Evolutionary conservation across 2,888 invertebrate genomes (phyloP).

Genomic region (Meghimatium bilineatum): DNA sequence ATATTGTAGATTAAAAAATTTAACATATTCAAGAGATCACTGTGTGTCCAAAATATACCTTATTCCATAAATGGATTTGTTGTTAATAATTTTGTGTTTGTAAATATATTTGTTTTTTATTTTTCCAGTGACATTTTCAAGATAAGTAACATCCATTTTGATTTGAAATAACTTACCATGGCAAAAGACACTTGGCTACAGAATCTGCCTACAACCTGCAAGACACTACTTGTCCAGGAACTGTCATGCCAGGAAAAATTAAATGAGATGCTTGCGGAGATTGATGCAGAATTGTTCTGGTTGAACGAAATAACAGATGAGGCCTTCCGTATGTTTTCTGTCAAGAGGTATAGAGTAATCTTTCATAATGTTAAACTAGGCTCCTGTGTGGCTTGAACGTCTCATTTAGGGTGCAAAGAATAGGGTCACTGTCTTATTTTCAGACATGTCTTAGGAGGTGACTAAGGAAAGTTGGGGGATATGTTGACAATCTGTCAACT

Average conservation of each 20-base stretch:
- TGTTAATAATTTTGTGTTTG: not conserved
- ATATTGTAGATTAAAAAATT: no score
- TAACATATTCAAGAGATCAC: no score
- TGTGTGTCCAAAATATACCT: no score
- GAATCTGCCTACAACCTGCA: not conserved
- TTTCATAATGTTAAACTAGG: no score
- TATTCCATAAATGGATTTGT: no score
- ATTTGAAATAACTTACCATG: not conserved
- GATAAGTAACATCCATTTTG: not conserved
- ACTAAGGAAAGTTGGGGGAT: no score
- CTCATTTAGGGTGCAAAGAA: no score
- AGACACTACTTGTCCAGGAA: not conserved
- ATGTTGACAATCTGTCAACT: no score
- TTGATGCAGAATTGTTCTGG: conserved; percentile 40
- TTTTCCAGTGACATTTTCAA: not conserved
- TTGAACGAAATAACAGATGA: conserved; percentile 43
- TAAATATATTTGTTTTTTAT: not conserved
- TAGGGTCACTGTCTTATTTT: no score
- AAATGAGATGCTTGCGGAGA: conserved; percentile 23
- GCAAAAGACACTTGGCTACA: not conserved
- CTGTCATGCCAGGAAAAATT: conserved; percentile 17
- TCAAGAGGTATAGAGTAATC: conserved; percentile 18
- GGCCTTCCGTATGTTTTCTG: conserved; percentile 13
- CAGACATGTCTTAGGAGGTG: no score
- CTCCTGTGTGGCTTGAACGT: no score